phyloP scores from a whole-genome alignment of 2,888 invertebrate species.

The Caenorhabditis macrosperma region DNA sequence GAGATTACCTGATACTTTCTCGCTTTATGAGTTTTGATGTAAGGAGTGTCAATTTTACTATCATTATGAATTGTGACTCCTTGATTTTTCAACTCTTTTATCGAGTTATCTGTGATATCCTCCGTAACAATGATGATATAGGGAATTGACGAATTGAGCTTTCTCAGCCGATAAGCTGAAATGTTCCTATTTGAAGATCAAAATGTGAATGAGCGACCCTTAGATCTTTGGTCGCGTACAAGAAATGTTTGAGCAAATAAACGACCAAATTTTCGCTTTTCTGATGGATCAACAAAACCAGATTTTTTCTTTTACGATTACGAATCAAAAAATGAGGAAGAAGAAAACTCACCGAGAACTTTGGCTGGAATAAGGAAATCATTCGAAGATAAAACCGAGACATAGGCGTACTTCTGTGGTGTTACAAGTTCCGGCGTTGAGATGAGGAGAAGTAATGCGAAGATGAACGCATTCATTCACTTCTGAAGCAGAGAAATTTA shows the following conservation, averaged over 20 bases:
- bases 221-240: no score
- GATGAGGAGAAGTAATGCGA: conserved; percentile 13
- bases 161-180: conserved; percentile 66
- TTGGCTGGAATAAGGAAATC: conserved; percentile 69
- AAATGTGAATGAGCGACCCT: no score
- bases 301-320: no score
- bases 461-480: conserved; percentile 51
- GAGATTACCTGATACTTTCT: conserved; percentile 71
- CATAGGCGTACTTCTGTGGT: conserved; percentile 57
- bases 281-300: no score
- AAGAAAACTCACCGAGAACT: conserved; percentile 68
- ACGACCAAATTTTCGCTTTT: no score
- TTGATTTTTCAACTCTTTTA: conserved; percentile 55
- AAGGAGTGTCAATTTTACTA: conserved; percentile 73
- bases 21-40: conserved; percentile 65
- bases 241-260: no score
- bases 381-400: conserved; percentile 69
- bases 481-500: no score
- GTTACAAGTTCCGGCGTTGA: not conserved
- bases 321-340: no score
- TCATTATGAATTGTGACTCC: conserved; percentile 63
- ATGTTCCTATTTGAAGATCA: no score
- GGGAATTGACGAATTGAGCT: conserved; percentile 62
- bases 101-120: conserved; percentile 63
- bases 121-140: conserved; percentile 73